Percentiles rank a stretch among this genome's conserved stretches.
phyloP scores from a whole-genome alignment of 2,113 vertebrate species.

The Stictonetta naevosa region DNA sequence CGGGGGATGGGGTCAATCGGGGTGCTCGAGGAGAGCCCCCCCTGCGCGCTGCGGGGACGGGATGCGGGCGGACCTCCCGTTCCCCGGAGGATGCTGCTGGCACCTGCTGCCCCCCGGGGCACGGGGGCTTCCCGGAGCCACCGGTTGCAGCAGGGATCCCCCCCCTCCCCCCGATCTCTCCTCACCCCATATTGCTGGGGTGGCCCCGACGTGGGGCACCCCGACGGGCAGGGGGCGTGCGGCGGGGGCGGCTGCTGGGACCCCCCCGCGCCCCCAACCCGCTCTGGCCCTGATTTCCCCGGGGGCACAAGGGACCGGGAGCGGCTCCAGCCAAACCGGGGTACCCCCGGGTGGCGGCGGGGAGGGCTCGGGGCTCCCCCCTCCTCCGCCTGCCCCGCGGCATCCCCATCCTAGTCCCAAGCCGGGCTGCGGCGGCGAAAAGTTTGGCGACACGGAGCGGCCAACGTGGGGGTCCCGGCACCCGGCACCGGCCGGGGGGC shows the following conservation, averaged over 20 bases:
- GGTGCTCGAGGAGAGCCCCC: background rate
- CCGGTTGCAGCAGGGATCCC: background rate
- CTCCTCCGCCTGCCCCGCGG: background rate
- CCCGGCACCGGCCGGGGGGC: too few species aligned
- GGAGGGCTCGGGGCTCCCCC: background rate
- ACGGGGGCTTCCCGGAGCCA: background rate
- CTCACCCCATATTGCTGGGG: background rate
- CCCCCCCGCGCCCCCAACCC: background rate
- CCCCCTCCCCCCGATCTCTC: background rate
- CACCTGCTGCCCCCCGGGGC: background rate
- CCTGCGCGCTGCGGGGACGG: background rate
- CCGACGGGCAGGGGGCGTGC: background rate
- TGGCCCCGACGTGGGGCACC: background rate
- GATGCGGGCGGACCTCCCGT: background rate
- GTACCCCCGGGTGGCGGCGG: background rate
- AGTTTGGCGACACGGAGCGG: conserved; percentile 37
- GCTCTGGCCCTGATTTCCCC: background rate
- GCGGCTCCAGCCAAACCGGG: background rate
- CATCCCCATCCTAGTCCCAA: background rate
- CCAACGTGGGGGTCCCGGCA: background rate
- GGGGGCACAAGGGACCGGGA: background rate
- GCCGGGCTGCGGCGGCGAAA: background rate
- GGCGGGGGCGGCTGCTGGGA: background rate
- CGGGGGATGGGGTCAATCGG: background rate
- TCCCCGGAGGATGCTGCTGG: background rate